Percentiles rank a stretch among this genome's conserved stretches.
phyloP scores from a whole-genome alignment of 2,888 invertebrate species.

The Cordylochernes scorpioides region DNA sequence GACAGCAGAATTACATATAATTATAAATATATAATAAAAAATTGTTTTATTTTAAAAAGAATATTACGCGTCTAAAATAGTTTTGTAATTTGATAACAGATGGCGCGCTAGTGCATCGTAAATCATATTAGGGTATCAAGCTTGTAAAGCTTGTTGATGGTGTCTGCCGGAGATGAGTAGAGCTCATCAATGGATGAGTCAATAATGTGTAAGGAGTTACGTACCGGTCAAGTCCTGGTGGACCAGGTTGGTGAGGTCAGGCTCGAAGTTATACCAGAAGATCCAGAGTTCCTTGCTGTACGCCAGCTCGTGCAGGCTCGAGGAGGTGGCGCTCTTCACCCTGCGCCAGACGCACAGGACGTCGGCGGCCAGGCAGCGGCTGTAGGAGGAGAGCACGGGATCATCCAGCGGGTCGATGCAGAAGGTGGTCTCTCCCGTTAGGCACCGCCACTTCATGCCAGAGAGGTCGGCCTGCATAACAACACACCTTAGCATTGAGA shows the following conservation, averaged over 20 bases:
- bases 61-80: no score
- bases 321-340: conserved; percentile 48
- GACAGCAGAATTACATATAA: no score
- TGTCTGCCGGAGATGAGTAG: no score
- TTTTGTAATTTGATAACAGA: no score
- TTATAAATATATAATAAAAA: no score
- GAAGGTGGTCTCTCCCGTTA: conserved; percentile 45
- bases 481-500: no score
- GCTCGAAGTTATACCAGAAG: conserved; percentile 98
- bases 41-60: no score
- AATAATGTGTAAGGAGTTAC: no score
- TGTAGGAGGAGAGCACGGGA: conserved; percentile 67
- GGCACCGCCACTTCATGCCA: conserved; percentile 96
- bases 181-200: no score
- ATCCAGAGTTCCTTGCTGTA: conserved; percentile 78
- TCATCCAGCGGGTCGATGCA: conserved; percentile 40
- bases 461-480: conserved; percentile 92
- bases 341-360: conserved; percentile 95
- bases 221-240: conserved; percentile 64
- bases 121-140: no score
- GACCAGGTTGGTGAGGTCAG: conserved; percentile 55
- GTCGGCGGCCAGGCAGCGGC: conserved; percentile 60
- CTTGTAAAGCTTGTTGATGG: no score
- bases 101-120: no score
- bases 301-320: conserved; percentile 26